Evolutionary conservation across 1,140 invertebrate genomes (phyloP), one percentile per base, ranked within the genome.

Genomic region (Drosophila nigromelanica): DNA sequence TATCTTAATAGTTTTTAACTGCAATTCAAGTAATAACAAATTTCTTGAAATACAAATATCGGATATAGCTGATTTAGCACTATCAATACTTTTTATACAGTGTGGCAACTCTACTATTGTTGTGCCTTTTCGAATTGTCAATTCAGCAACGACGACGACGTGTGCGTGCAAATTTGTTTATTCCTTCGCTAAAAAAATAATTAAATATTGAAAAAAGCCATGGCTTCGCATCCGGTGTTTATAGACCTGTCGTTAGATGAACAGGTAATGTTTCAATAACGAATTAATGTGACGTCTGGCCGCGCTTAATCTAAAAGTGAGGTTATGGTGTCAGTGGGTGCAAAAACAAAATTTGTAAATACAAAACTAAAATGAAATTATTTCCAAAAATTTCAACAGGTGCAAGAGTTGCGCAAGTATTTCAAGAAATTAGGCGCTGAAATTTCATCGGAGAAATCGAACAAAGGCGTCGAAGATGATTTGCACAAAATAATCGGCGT

Each of bases 401-500:
- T 97, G 12, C 94, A 96, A 92, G 98, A 99, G 92, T 92, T 99
- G 14, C 93, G 97, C 72, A 95, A 94, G 52, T 98, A 97, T 93
- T 96, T 99, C 75, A 98, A 98, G 92, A 95, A 95, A 71, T 93
- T 98, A 15, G 98, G 98, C 33, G 98, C 97, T 27, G 97, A 98
- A 93, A 97, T 99, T 77, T 97, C 97, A 3, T 96, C 97, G 87
- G 97, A 98, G 90, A 97, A 97, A 87, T 96, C 96, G 6, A 94
- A 95, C 1, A 97, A 97, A 93, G 97, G 97, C 8, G 96, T 98
- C 77, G 96, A 98, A 92, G 96, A 98, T 94, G 97, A 99, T 93
- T 93, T 99, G 62, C 96, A 98, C 90, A 97, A 99, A 92, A 98
- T 99, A 74, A 98, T 99, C 87, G 96, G 96, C 56, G 97, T 98